phyloP scores from a whole-genome alignment of 1,140 invertebrate genomes.

The Globodera ellingtonae region DNA sequence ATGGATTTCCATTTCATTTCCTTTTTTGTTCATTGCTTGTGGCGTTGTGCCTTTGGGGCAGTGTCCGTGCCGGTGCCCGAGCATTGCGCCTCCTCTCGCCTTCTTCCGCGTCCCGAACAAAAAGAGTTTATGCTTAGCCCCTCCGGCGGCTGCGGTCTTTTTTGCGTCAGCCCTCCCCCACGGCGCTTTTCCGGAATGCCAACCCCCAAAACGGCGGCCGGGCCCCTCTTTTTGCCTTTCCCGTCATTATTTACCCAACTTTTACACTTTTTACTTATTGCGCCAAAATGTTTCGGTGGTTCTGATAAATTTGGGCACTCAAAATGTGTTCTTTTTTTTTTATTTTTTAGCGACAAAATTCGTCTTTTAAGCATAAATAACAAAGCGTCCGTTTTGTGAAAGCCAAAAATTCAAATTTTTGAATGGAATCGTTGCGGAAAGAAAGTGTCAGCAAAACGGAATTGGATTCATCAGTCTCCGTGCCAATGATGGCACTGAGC shows the following conservation, averaged over 20 bases:
- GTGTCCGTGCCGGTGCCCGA: no score
- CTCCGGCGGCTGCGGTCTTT: neutral
- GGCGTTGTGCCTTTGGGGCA: neutral
- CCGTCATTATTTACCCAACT: no score
- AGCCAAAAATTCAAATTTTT: neutral
- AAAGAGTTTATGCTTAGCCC: no score
- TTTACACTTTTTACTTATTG: no score
- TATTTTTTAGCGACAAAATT: no score
- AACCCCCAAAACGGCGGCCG: no score
- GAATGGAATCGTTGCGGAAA: neutral
- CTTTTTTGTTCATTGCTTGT: neutral
- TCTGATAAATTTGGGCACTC: no score
- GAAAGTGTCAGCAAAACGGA: neutral
- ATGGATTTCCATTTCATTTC: neutral
- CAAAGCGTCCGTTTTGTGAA: neutral
- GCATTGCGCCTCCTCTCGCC: neutral
- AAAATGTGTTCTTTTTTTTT: no score
- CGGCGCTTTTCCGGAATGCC: neutral
- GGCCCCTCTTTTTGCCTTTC: no score
- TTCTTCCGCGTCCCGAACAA: neutral
- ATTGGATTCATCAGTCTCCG: neutral
- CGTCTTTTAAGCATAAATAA: no score
- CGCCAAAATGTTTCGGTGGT: no score
- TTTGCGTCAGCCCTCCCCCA: neutral
- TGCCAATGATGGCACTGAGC: conserved; percentile 48